Evolutionary conservation across 2,797 vertebrate species (phyloP).

Genomic region (Nannoperca obscura): DNA sequence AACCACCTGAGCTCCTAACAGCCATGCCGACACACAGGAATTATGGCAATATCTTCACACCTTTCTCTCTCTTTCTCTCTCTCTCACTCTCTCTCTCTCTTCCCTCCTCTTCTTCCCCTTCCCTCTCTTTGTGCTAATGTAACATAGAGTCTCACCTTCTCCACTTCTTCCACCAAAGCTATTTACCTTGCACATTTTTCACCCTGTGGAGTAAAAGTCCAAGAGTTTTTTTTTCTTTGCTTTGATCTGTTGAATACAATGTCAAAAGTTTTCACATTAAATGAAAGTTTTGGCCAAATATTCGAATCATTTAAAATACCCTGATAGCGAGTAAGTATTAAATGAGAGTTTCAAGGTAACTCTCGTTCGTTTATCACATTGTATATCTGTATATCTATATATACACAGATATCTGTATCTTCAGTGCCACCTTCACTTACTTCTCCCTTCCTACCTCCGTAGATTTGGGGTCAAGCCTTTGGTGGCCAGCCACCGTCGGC

Average conservation of each 20-base stretch:
- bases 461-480: slow-evolving; percentile 66
- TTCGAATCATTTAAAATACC: neutral
- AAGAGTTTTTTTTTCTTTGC: slow-evolving; percentile 48
- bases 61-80: slow-evolving; percentile 85
- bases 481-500: slow-evolving; percentile 61
- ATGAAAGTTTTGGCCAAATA: neutral
- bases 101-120: slow-evolving; percentile 49
- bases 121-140: slow-evolving; percentile 68
- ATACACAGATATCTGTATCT: slow-evolving; percentile 19
- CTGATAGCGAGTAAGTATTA: neutral
- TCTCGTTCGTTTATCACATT: slow-evolving; percentile 13
- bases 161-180: slow-evolving; percentile 44
- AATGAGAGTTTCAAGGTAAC: neutral
- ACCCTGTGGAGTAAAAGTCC: slow-evolving; percentile 26
- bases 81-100: slow-evolving; percentile 39
- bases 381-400: neutral
- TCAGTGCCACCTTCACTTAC: slow-evolving; percentile 39
- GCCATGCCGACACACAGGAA: slow-evolving; percentile 94
- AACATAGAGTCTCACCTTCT: slow-evolving; percentile 55
- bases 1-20: slow-evolving; percentile 99
- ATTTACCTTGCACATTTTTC: slow-evolving; percentile 57
- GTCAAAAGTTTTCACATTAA: slow-evolving; percentile 36
- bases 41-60: slow-evolving; percentile 95
- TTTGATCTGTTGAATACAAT: slow-evolving; percentile 72
- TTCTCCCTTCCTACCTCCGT: slow-evolving; percentile 25